Evolutionary conservation across 1,140 invertebrate genomes (phyloP).

Genomic region (Drosophila pruinosa): DNA sequence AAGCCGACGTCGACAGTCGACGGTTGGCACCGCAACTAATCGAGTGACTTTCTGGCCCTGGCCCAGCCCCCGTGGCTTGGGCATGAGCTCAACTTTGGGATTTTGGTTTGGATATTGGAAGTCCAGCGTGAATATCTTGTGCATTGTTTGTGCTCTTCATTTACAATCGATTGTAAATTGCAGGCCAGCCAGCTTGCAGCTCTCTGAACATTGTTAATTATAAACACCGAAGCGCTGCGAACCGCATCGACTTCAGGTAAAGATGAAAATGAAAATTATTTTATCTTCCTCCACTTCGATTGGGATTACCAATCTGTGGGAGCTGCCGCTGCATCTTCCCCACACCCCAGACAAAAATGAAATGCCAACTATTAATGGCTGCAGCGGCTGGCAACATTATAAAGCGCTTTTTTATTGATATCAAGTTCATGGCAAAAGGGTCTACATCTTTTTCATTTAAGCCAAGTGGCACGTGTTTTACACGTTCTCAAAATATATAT

Average conservation of each 20-base stretch:
- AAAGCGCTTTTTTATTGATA: not conserved
- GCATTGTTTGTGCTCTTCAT: conserved; percentile 71
- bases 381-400: not conserved
- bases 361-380: not conserved
- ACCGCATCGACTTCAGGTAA: conserved; percentile 39
- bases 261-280: conserved; percentile 31
- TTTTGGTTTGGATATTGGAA: not conserved
- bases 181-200: conserved; percentile 46
- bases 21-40: conserved; percentile 72
- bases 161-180: conserved; percentile 66
- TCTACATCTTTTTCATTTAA: not conserved
- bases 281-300: conserved; percentile 26
- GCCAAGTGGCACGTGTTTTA: not conserved
- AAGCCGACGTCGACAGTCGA: conserved; percentile 61
- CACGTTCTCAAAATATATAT: not conserved
- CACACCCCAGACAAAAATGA: not conserved
- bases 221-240: conserved; percentile 37
- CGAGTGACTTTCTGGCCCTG: conserved; percentile 60
- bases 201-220: conserved; percentile 64
- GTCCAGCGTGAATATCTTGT: conserved; percentile 22
- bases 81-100: not conserved
- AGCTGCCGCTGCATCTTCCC: not conserved
- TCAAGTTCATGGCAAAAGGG: not conserved
- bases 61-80: conserved; percentile 46
- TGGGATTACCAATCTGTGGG: conserved; percentile 49